These are phyloP conservation scores for Andrena minutula DNA, from an alignment of 2,888 invertebrate genomes.

Conservation along the genomic window DNA sequence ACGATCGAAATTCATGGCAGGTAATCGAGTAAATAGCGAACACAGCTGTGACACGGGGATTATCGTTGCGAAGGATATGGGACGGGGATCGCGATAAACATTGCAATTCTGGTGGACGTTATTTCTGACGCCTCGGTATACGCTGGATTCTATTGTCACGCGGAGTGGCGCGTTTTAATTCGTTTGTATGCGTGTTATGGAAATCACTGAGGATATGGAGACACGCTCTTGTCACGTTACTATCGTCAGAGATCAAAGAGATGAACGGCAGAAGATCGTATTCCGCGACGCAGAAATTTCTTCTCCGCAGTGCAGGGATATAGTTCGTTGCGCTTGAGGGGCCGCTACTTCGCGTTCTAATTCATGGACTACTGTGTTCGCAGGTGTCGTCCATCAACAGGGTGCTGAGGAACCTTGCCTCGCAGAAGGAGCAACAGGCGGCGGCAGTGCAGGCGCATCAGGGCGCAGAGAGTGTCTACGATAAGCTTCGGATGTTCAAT, in stretches of 20 bases:
- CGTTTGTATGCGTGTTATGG: background rate
- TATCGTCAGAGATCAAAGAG: background rate
- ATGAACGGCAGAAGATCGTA: no score
- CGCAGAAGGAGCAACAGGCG: conserved; percentile 97
- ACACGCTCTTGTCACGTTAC: background rate
- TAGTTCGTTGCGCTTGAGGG: background rate
- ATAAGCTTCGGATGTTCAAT: conserved; percentile 97
- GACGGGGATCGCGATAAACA: background rate
- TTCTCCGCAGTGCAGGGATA: background rate
- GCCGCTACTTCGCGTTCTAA: background rate
- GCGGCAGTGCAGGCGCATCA: conserved; percentile 87
- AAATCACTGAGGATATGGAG: background rate
- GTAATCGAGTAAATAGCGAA: conserved; percentile 8
- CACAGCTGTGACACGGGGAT: conserved; percentile 1
- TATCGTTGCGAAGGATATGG: background rate
- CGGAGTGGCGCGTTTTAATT: background rate
- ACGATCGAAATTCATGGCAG: conserved; percentile 8
- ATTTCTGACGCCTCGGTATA: conserved; percentile 6
- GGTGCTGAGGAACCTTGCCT: conserved; percentile 97
- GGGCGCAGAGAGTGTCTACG: conserved; percentile 95
- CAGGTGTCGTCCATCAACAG: conserved; percentile 99
- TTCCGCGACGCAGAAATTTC: no score
- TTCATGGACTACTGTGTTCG: conserved; percentile 60
- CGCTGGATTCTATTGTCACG: background rate
- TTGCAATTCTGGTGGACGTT: background rate